phyloP scores from a whole-genome alignment of 2,113 vertebrate genomes.

The Melanostigma gelatinosum region DNA sequence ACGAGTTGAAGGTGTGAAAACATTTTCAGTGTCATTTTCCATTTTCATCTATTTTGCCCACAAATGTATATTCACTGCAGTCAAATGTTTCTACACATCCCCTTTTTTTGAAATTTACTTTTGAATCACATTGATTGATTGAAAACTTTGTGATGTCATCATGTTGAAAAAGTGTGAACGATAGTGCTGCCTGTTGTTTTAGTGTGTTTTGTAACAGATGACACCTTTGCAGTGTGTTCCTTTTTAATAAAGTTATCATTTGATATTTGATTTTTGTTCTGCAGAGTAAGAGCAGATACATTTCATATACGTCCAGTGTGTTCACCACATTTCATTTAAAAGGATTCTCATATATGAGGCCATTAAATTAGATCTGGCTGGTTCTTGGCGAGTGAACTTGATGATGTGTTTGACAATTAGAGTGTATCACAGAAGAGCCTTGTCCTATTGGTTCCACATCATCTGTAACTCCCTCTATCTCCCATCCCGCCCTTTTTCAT shows the following conservation, averaged over 20 bases:
- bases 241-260: constrained; percentile 12
- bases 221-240: constrained; percentile 5
- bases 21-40: neutral
- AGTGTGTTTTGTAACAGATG: constrained; percentile 20
- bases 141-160: neutral
- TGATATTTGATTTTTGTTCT: neutral
- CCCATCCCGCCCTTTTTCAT: constrained; percentile 72
- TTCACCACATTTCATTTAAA: constrained; percentile 15
- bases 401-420: constrained; percentile 57
- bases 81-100: neutral
- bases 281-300: neutral
- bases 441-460: constrained; percentile 75
- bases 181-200: constrained; percentile 6
- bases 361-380: constrained; percentile 10
- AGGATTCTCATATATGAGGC: constrained; percentile 13
- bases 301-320: neutral
- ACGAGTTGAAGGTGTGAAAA: constrained; percentile 11
- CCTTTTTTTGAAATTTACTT: neutral
- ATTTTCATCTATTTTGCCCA: neutral
- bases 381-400: constrained; percentile 32
- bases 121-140: neutral
- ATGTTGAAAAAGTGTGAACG: neutral
- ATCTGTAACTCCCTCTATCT: constrained; percentile 63
- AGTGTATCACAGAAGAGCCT: constrained; percentile 63
- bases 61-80: neutral